phyloP scores from a whole-genome alignment of 2,797 vertebrate genomes.

The Lacerta viridis region DNA sequence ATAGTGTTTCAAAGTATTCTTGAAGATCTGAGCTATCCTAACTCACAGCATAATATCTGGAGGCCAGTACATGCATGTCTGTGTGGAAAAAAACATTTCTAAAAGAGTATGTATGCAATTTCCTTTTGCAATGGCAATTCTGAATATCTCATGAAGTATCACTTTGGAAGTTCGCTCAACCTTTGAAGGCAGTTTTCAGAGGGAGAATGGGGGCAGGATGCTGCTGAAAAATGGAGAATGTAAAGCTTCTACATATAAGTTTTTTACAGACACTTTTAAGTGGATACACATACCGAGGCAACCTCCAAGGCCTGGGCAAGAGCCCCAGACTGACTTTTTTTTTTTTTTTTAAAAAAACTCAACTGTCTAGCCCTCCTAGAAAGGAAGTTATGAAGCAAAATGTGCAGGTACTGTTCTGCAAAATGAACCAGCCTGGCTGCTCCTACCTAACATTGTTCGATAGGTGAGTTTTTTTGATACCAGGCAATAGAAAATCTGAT shows the following conservation, averaged over 20 bases:
- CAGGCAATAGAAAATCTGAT: constrained; percentile 51
- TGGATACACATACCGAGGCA: background rate
- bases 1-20: background rate
- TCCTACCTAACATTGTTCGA: no score
- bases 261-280: background rate
- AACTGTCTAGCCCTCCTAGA: no score
- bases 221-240: background rate
- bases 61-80: background rate
- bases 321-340: no score
- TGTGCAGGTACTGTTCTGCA: no score
- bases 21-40: background rate
- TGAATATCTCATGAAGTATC: background rate
- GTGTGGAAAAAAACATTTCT: background rate
- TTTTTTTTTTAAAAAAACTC: no score
- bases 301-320: background rate
- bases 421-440: no score
- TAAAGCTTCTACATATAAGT: background rate
- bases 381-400: no score
- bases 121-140: background rate
- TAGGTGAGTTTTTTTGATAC: no score
- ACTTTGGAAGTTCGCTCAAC: background rate
- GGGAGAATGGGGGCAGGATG: background rate
- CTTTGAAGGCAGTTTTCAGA: background rate
- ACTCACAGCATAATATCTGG: background rate
- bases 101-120: background rate